Evolutionary conservation across 2,888 invertebrate species (phyloP), one percentile per base, ranked within the genome.

Genomic region (Ochropleura leucogaster): DNA sequence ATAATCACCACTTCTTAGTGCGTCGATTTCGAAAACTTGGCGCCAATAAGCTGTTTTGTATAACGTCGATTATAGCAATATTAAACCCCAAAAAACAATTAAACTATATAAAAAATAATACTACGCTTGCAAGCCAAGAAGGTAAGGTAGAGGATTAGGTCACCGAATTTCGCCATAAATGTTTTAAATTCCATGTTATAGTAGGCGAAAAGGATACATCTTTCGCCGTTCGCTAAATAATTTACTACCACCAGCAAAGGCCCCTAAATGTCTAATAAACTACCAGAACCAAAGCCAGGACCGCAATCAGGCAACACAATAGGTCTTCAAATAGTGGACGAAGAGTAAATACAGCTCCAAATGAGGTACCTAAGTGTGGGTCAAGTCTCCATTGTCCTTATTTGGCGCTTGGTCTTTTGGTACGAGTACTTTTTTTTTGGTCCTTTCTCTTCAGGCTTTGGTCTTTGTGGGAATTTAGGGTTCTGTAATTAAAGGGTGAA

Each of bases 311-410:
- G 60, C 66, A 42, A 68, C 80, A 81, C 84, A 81, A 81, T 81
- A 73, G 67, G 47, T 67, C 81, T 73, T 74, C 70, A 81, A 81
- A 84, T 70, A 74, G 70, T 74, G 46, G 60, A 46, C 53, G 12
- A 46, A 46, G 49, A 64, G 67, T 64, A 84, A 84, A 81, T 80
- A 81, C 60, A 51, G 55, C 60, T 68, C 40, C 42, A 80, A 80
- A 74, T 84, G 81, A 84, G 80, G 80, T 74, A 40, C 74, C 63
- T 46, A 63, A 84, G 84, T 70, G 60, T 40, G 47, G 84, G 81
- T 68, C 80, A 68, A 63, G 70, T 42, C 30, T 70, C 68, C 62
- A 18, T 80, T 84, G 74, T 74, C 69, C 77, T 79, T 84, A 83
- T 82, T 69, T 78, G 57, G 40, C 49, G 40, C 44, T 53, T 62